Percentiles rank a stretch among this genome's conserved stretches.
Conservation (phyloP, 2,888 invertebrate species). For the Kryphioiulus occultus region DNA sequence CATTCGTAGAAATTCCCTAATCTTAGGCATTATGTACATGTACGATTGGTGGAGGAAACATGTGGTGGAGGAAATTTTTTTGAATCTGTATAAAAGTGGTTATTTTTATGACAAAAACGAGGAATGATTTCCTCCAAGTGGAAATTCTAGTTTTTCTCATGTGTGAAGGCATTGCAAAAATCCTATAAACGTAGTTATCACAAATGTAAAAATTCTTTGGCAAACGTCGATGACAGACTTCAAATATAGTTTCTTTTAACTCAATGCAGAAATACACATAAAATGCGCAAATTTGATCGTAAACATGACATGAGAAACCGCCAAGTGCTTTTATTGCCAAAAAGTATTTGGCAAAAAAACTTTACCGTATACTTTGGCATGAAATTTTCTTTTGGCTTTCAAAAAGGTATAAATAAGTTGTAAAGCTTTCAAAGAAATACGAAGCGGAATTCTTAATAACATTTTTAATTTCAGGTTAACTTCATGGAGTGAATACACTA, state of each 20-base stretch:
- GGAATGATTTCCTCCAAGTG: not conserved
- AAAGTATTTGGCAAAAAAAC: not conserved
- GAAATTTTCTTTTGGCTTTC: not conserved
- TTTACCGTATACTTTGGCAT: not conserved
- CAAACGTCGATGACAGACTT: not conserved
- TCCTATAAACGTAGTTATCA: not conserved
- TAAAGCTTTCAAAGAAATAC: not conserved
- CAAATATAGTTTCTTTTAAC: not conserved
- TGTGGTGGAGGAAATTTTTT: not conserved
- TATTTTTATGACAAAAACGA: not conserved
- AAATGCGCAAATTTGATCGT: not conserved
- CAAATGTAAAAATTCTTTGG: not conserved
- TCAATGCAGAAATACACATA: not conserved
- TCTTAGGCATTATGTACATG: too few relatives aligned
- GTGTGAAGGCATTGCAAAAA: not conserved
- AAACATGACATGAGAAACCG: not conserved
- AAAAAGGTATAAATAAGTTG: not conserved
- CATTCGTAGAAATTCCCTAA: too few relatives aligned
- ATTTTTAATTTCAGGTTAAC: not conserved
- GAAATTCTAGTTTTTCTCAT: not conserved
- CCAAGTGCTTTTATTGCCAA: not conserved
- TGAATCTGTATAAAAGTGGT: not conserved
- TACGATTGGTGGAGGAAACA: too few relatives aligned
- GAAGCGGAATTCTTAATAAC: not conserved
- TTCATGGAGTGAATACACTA: not conserved